Conservation (phyloP, 2,113 vertebrate species). For the Nibea coibor region DNA sequence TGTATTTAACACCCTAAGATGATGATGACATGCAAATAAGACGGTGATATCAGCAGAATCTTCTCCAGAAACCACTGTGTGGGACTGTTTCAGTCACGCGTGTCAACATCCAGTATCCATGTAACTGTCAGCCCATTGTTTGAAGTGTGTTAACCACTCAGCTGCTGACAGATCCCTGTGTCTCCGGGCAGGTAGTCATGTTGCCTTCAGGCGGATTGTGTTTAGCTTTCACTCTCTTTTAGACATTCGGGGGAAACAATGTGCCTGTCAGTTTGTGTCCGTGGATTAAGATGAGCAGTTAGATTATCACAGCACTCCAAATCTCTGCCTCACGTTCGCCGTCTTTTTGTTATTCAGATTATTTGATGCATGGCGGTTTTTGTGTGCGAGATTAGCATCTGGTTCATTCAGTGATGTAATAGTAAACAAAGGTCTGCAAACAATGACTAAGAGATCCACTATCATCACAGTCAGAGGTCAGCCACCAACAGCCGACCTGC, state of each 20-base stretch:
- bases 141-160: conserved; percentile 16
- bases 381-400: background rate
- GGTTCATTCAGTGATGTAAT: background rate
- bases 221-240: background rate
- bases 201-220: conserved; percentile 22
- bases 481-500: background rate
- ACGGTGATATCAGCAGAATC: conserved; percentile 16
- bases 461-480: background rate
- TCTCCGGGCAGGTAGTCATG: conserved; percentile 9
- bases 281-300: background rate
- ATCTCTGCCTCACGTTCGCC: no score
- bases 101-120: conserved; percentile 3
- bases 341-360: background rate
- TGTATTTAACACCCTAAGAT: background rate
- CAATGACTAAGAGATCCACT: background rate
- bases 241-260: background rate
- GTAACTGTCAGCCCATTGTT: conserved; percentile 31
- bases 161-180: conserved; percentile 37
- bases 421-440: background rate
- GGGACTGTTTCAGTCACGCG: conserved; percentile 6
- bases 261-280: background rate
- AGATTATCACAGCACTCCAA: background rate
- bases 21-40: background rate
- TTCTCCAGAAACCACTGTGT: conserved; percentile 19
- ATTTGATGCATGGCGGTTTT: background rate